phyloP scores from a whole-genome alignment of 2,113 vertebrate genomes.

The Hirundichthys speculiger region DNA sequence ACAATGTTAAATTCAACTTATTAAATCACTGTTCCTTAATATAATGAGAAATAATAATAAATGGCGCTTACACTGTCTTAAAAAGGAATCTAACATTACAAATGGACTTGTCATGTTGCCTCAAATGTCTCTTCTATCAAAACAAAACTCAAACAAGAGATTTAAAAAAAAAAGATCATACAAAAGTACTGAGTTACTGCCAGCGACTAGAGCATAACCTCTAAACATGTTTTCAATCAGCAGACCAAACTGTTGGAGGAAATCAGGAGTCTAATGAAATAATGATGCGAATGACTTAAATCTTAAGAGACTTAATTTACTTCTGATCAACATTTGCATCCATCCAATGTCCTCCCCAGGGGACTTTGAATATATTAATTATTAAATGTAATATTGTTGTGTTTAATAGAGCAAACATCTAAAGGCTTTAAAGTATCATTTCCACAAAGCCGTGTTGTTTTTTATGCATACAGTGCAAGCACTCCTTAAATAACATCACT shows the following conservation, averaged over 20 bases:
- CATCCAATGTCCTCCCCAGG: slow-evolving; percentile 35
- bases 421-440: slow-evolving; percentile 51
- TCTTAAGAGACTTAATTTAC: slow-evolving; percentile 51
- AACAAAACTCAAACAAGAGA: too few relatives aligned
- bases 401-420: slow-evolving; percentile 71
- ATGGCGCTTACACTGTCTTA: too few relatives aligned
- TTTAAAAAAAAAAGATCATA: too few relatives aligned
- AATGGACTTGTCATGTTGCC: too few relatives aligned
- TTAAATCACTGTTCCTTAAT: too few relatives aligned
- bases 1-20: too few relatives aligned
- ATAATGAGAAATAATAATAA: too few relatives aligned
- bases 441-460: slow-evolving; percentile 47
- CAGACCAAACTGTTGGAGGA: not conserved
- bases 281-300: slow-evolving; percentile 12
- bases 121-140: too few relatives aligned
- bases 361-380: slow-evolving; percentile 61
- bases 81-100: too few relatives aligned
- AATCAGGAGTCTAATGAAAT: slow-evolving; percentile 36
- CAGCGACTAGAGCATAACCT: too few relatives aligned
- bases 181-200: too few relatives aligned
- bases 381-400: slow-evolving; percentile 67
- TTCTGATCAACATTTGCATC: slow-evolving; percentile 55
- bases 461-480: slow-evolving; percentile 37
- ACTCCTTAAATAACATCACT: slow-evolving; percentile 42
- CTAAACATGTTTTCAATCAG: slow-evolving; percentile 6